These are phyloP conservation scores for Trachythela sp. DNA, from an alignment of 64 coral and sea anemone species.

Conservation along the genomic window DNA sequence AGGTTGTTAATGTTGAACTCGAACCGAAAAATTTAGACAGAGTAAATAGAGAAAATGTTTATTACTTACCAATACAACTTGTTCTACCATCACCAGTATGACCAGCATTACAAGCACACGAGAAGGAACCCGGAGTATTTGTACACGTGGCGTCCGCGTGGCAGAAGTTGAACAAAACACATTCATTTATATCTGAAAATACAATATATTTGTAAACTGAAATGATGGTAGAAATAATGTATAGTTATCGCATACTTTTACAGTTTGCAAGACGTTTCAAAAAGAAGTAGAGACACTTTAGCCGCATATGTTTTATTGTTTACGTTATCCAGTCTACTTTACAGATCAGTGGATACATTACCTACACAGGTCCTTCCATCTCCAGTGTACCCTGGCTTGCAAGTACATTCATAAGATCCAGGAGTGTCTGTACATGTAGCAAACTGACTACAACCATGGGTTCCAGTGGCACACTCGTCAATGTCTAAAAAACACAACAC, in stretches of 20 bases:
- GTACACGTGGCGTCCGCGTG: not conserved
- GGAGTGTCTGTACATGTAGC: not conserved
- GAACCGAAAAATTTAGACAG: too few species aligned
- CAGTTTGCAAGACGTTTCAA: not conserved
- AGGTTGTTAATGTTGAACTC: too few species aligned
- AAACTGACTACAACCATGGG: not conserved
- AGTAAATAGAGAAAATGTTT: not conserved
- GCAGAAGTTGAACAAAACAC: not conserved
- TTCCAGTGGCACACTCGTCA: not conserved
- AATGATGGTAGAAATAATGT: too few species aligned
- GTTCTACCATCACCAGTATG: not conserved
- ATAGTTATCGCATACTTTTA: not conserved
- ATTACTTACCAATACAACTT: not conserved
- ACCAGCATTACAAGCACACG: not conserved
- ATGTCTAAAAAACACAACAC: not conserved
- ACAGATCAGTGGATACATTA: not conserved
- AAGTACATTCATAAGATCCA: slow-evolving; percentile 1
- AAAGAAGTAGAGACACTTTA: too few species aligned
- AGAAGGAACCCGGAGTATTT: not conserved
- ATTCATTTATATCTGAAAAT: not conserved
- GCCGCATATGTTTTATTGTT: too few species aligned
- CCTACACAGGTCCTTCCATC: not conserved
- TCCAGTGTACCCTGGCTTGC: not conserved
- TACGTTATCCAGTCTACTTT: not conserved
- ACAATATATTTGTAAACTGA: too few species aligned